Evolutionary conservation across 1,140 invertebrate species (phyloP).

Genomic region (Pygmarrhopalites habei): DNA sequence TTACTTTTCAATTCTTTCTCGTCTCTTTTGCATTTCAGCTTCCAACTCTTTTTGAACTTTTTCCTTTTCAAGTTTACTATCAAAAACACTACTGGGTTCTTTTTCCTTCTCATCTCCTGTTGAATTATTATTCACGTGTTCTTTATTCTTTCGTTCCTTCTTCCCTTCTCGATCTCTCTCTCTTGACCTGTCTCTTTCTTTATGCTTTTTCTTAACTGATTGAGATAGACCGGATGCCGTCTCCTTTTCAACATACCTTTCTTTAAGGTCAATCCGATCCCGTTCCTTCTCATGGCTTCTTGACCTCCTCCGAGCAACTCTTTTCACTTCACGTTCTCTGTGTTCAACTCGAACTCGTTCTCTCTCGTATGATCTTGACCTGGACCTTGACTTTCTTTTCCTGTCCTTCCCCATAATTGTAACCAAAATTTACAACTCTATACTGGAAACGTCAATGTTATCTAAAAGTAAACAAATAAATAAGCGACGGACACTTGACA

Average conservation of each 20-base stretch:
- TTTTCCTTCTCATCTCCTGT: neutral
- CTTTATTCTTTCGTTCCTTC: conserved; percentile 1
- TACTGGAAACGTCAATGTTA: too few species aligned
- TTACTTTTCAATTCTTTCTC: conserved; percentile 83
- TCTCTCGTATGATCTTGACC: conserved; percentile 6
- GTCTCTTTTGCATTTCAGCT: conserved; percentile 89
- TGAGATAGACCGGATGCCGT: neutral
- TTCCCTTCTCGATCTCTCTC: neutral
- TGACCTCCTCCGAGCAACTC: conserved; percentile 10
- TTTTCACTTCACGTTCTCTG: neutral
- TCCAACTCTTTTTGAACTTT: conserved; percentile 75
- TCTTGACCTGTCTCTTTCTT: neutral
- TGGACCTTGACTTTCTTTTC: conserved; percentile 22
- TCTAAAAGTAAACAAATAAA: too few species aligned
- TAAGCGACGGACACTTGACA: too few species aligned
- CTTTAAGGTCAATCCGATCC: conserved; percentile 9
- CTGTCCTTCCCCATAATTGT: neutral
- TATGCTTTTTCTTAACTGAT: conserved; percentile 11
- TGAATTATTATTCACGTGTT: too few species aligned
- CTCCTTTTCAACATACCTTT: conserved; percentile 4
- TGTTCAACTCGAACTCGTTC: conserved; percentile 13
- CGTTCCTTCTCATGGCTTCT: conserved; percentile 13
- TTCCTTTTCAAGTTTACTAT: conserved; percentile 44
- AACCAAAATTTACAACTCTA: neutral
- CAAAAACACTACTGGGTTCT: conserved; percentile 14